Evolutionary conservation across 2,113 vertebrate genomes (phyloP).

Genomic region (Leptocoma aspasia): DNA sequence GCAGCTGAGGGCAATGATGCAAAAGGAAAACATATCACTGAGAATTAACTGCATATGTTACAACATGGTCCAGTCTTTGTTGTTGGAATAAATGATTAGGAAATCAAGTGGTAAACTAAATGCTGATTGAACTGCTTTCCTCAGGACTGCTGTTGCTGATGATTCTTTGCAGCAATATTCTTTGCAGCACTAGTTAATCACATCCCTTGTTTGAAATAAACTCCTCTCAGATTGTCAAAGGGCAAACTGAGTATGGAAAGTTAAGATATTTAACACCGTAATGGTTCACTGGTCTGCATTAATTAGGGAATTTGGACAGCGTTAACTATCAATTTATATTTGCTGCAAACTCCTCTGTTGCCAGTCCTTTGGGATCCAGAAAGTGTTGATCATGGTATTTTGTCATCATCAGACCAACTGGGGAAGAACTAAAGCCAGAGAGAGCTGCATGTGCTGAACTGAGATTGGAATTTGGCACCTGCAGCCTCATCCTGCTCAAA

Average conservation of each 20-base stretch:
- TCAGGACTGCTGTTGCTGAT: background rate
- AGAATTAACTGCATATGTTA: background rate
- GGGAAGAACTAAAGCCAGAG: background rate
- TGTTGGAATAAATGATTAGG: background rate
- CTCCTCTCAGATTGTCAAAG: background rate
- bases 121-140: background rate
- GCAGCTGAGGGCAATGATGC: background rate
- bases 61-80: background rate
- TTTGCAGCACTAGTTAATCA: background rate
- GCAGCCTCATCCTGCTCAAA: background rate
- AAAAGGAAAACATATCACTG: background rate
- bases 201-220: background rate
- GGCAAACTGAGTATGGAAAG: background rate
- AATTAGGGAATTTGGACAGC: background rate
- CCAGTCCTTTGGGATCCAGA: background rate
- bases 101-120: background rate
- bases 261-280: background rate
- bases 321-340: background rate
- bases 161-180: background rate
- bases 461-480: background rate
- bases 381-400: background rate
- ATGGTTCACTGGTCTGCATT: background rate
- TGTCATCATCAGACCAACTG: background rate
- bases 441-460: background rate
- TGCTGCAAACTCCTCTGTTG: background rate